Evolutionary conservation across 2,797 vertebrate genomes (phyloP).

Genomic region (Protosalanx chinensis): DNA sequence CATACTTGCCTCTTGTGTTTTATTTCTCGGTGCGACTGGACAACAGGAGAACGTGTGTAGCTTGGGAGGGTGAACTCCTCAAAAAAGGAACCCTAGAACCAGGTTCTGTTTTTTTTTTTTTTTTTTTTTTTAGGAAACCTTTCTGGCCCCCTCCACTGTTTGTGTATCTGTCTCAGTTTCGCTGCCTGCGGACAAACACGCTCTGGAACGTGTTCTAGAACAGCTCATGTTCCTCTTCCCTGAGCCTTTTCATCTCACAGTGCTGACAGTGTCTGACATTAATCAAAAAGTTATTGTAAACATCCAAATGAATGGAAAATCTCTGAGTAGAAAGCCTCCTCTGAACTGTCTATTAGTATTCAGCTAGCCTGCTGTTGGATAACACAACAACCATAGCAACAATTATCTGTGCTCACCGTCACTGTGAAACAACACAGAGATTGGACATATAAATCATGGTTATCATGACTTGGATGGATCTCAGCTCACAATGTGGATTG

Average conservation of each 20-base stretch:
- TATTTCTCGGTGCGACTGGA: not conserved
- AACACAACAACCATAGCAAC: constrained; percentile 50
- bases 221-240: too few relatives aligned
- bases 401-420: constrained; percentile 61
- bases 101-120: not conserved
- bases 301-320: too few relatives aligned
- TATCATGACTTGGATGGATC: constrained; percentile 56
- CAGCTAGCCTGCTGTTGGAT: not conserved
- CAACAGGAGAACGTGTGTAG: not conserved
- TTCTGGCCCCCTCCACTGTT: too few relatives aligned
- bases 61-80: too few relatives aligned
- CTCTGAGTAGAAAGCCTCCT: not conserved
- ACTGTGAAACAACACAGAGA: constrained; percentile 56
- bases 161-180: too few relatives aligned
- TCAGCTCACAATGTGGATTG: constrained; percentile 60
- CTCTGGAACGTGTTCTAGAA: too few relatives aligned
- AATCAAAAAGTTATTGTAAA: too few relatives aligned
- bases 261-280: too few relatives aligned
- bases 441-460: constrained; percentile 70
- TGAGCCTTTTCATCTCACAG: too few relatives aligned
- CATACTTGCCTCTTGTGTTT: not conserved
- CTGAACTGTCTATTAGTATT: not conserved
- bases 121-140: too few relatives aligned
- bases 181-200: too few relatives aligned
- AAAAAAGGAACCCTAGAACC: too few relatives aligned